Base-by-base conservation (phyloP, 1,140 invertebrate genomes). In the Pseudobourletiella spinata region DNA sequence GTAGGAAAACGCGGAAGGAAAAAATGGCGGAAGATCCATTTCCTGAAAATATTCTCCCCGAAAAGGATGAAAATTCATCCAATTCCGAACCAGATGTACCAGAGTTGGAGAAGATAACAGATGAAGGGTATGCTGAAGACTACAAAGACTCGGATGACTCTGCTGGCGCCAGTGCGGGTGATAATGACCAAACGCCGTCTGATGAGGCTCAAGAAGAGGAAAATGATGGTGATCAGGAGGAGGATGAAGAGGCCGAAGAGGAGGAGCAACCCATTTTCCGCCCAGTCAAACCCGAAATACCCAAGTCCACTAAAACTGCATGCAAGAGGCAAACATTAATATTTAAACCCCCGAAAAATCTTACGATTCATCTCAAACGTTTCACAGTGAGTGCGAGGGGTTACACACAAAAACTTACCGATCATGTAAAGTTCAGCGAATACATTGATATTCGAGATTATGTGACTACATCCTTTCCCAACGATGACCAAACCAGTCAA, bases 331-430 rank as follows among this genome's bases (percentile, higher is more conserved):
- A 65, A 29, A 65, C 65, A 51, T 54, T 96, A 1, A 86, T 99
- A 15, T 88, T 86, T 59, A 83, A 82, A 71, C 91, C 93, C 28
- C 96, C 96, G 2, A 85, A 91, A 3, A 84, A 98, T 60, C 80
- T 99, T 0, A 98, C 97, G 29, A 76, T 98, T 20, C 95, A 98
- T 74, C 76, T 99, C 48, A 98, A 99, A 76, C 76, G 96, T 29
- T 91, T 91, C 74, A 87, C 91, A 76, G 79, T 85, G 68, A 76
- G 81, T 69, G 79, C 79, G 58, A 77, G 76, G 56, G 78, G 76
- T 16, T 50, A 29, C 44, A 79, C 86, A 30, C 75, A 81, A 1
- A 98, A 99, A 81, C 82, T 95, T 46, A 82, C 84, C 15, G 86
- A 87, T 51, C 84, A 86, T 71, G 91, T 99, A 0, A 84, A 85